These are phyloP conservation scores for Murina feae DNA, from an alignment of 2,113 vertebrate genomes.

Conservation along the genomic window DNA sequence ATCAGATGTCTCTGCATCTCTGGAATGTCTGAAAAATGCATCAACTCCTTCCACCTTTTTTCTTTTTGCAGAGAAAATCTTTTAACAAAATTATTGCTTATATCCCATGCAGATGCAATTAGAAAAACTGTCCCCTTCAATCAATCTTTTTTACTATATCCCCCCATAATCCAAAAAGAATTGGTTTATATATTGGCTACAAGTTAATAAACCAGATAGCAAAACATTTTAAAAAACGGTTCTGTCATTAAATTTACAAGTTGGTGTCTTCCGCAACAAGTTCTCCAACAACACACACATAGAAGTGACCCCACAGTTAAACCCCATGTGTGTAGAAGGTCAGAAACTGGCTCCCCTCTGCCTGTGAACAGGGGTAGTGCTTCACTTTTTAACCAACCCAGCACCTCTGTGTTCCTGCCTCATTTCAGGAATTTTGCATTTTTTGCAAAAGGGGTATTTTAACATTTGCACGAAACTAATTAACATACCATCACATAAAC, in stretches of 20 bases:
- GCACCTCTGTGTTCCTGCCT: neutral
- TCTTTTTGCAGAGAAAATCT: neutral
- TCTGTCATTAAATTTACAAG: neutral
- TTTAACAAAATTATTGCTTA: neutral
- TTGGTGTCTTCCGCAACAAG: neutral
- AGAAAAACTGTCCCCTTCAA: neutral
- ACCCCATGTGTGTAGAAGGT: neutral
- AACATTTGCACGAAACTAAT: neutral
- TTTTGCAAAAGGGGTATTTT: neutral
- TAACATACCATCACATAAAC: neutral
- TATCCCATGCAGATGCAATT: neutral
- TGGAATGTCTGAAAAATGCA: neutral
- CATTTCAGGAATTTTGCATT: neutral
- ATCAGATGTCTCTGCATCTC: neutral
- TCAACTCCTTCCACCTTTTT: neutral
- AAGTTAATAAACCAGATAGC: neutral
- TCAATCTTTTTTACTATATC: neutral
- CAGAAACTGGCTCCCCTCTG: neutral
- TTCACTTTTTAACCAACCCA: neutral
- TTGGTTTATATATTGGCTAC: neutral
- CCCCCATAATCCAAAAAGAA: neutral
- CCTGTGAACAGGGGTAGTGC: neutral
- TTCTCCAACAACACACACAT: neutral
- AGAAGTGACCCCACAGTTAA: neutral
- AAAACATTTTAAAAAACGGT: neutral